These are phyloP conservation scores for Hypolimnas misippus DNA, from an alignment of 2,888 invertebrate species.

Conservation along the genomic window DNA sequence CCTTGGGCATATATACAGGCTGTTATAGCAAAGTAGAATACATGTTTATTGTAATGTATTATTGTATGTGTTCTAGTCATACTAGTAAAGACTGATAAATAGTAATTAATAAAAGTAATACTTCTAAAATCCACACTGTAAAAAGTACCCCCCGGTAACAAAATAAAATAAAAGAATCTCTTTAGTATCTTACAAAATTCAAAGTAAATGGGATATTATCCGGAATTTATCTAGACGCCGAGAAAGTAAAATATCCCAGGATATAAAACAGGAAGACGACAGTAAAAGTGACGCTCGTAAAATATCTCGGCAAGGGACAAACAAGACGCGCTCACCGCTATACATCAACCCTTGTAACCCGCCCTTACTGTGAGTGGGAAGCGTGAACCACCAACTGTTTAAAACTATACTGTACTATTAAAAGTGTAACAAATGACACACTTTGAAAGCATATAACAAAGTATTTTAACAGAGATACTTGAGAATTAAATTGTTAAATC, in stretches of 20 bases:
- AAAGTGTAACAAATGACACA: not conserved
- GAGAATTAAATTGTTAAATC: too few species aligned
- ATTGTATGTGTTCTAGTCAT: too few species aligned
- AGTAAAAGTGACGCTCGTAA: slow-evolving; percentile 2
- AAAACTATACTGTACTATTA: not conserved
- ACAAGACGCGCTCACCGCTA: not conserved
- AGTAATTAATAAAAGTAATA: too few species aligned
- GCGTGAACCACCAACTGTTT: not conserved
- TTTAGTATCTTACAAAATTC: not conserved
- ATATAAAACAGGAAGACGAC: not conserved
- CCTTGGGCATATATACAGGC: too few species aligned
- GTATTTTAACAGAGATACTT: too few species aligned
- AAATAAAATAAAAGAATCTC: not conserved
- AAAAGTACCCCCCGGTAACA: not conserved
- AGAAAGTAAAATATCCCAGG: not conserved
- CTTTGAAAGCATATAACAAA: too few species aligned
- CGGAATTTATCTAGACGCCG: slow-evolving; percentile 2
- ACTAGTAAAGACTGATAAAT: too few species aligned
- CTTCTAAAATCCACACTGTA: not conserved
- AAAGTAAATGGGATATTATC: not conserved
- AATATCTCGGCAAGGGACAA: not conserved
- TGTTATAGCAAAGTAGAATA: too few species aligned
- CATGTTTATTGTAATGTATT: too few species aligned
- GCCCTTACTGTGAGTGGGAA: not conserved
- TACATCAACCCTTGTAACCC: not conserved